A percentile compares a stretch with the other conserved stretches of the same genome.
Evolutionary conservation across 2,797 vertebrate genomes (phyloP).

Genomic region (Sylvilagus floridanus): DNA sequence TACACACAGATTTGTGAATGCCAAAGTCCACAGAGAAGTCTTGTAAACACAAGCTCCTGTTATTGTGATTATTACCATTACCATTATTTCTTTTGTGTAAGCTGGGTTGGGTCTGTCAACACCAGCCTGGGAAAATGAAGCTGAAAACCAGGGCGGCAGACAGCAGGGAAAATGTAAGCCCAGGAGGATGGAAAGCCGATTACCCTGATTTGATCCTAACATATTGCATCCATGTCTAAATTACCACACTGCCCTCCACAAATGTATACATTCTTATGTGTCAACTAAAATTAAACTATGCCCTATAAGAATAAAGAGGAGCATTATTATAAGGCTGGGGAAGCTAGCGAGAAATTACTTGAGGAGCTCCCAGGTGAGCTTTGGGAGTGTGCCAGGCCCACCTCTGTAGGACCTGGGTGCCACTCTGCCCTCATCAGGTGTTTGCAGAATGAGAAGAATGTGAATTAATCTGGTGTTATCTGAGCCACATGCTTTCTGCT

Average conservation of each 20-base stretch:
- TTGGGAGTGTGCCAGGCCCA: not conserved
- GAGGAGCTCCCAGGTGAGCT: not conserved
- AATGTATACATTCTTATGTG: too few species aligned
- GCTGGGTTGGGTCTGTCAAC: not conserved
- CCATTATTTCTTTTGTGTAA: not conserved
- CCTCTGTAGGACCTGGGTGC: not conserved
- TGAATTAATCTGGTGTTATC: slow-evolving; percentile 71
- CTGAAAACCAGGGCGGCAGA: not conserved
- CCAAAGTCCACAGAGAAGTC: not conserved
- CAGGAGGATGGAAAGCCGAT: too few species aligned
- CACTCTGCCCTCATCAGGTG: not conserved
- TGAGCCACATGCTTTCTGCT: slow-evolving; percentile 59
- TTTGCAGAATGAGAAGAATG: slow-evolving; percentile 74
- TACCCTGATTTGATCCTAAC: too few species aligned
- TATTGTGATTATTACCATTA: not conserved
- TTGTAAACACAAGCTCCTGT: rapidly evolving
- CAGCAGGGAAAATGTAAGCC: not conserved
- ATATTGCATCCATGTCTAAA: too few species aligned
- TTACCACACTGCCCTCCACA: too few species aligned
- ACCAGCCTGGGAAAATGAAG: not conserved
- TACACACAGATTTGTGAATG: not conserved
- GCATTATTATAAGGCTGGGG: not conserved
- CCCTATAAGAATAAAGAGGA: not conserved
- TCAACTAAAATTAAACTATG: too few species aligned
- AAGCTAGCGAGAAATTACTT: not conserved